Base-by-base conservation (phyloP, 2,113 vertebrate genomes). In the Plotosus lineatus region DNA sequence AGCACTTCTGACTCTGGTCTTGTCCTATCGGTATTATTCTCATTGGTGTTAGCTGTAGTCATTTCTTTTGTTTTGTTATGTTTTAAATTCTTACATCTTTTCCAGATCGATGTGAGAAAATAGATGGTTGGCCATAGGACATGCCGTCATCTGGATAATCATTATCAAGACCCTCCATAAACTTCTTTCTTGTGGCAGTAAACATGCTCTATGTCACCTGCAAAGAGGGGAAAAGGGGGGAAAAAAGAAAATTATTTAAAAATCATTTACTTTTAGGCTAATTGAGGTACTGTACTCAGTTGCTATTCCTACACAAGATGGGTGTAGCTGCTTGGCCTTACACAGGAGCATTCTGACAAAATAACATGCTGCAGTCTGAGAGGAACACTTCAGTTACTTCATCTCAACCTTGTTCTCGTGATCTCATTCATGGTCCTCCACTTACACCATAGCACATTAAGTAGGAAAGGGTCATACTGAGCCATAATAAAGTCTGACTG, bases 171-270 rank as follows among this genome's bases (percentile, higher is more conserved):
- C 95, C 96, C 93, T 99, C 98, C 89, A 93, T 94, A 95, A 98
- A 99, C 96, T 98, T 98, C 95, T 98, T 99, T 95, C 96, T 96
- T 90, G 94, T 96, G 95, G 97, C 95, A 96, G 96, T 95, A 96
- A 99, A 99, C 97, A 99, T 99, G 94, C 97, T 97, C 96, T 98
- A 95, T 90, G 97, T 97, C 97, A 98, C 97, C 97, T 99, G 89
- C 78, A 38, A 87, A 31, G 36, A 14, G 0, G 1, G 44, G 77
- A 61, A 78, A 63, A 87, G 26, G 36, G 7, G 0, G 1, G 44
- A 75, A 61, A 78, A 63, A 78, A 61, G 7, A 4, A 44, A 23
- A 26, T 38, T 3, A 65, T 38, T 65, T 65, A 38, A 31, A 63
- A 38, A 63, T 36, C 61, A 21, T 8, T 38, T 33, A 9, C 17